A percentile compares a stretch with the other conserved stretches of the same genome.
Evolutionary conservation across 2,888 invertebrate species (phyloP).

Genomic region (Dyspetes luteomarginatus): DNA sequence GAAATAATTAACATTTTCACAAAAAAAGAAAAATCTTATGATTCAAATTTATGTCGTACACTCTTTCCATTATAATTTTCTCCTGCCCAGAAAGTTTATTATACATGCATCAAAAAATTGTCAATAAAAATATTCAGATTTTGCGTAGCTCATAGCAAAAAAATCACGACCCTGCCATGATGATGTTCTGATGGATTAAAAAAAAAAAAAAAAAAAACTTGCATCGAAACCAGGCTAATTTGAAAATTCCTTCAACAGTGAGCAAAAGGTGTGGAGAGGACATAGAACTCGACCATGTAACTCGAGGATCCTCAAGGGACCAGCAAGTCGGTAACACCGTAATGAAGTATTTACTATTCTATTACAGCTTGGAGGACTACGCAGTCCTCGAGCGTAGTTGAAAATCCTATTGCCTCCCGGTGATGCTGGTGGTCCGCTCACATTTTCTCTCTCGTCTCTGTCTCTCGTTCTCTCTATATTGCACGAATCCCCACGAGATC

Average conservation of each 20-base stretch:
- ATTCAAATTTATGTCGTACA: too few species aligned
- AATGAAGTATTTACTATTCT: slow-evolving; percentile 79
- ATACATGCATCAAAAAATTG: too few species aligned
- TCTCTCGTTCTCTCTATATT: not conserved
- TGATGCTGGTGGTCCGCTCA: slow-evolving; percentile 26
- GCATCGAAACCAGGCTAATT: too few species aligned
- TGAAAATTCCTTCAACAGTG: too few species aligned
- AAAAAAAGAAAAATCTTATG: too few species aligned
- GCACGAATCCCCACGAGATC: slow-evolving; percentile 52
- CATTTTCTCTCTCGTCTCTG: slow-evolving; percentile 35
- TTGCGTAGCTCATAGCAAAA: too few species aligned
- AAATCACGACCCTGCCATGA: too few species aligned
- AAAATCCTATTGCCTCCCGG: slow-evolving; percentile 24
- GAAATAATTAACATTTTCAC: too few species aligned
- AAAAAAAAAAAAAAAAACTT: not conserved
- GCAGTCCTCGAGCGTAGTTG: slow-evolving; percentile 11
- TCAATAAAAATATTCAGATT: too few species aligned
- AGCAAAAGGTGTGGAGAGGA: not conserved
- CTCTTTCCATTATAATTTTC: too few species aligned
- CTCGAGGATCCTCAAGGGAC: slow-evolving; percentile 70
- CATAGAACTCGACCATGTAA: slow-evolving; percentile 10
- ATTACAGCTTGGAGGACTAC: slow-evolving; percentile 69
- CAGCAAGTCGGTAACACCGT: slow-evolving; percentile 70
- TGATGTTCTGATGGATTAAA: too few species aligned
- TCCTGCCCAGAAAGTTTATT: too few species aligned